phyloP scores from a whole-genome alignment of 2,797 vertebrate genomes.

The Cottoperca gobio region DNA sequence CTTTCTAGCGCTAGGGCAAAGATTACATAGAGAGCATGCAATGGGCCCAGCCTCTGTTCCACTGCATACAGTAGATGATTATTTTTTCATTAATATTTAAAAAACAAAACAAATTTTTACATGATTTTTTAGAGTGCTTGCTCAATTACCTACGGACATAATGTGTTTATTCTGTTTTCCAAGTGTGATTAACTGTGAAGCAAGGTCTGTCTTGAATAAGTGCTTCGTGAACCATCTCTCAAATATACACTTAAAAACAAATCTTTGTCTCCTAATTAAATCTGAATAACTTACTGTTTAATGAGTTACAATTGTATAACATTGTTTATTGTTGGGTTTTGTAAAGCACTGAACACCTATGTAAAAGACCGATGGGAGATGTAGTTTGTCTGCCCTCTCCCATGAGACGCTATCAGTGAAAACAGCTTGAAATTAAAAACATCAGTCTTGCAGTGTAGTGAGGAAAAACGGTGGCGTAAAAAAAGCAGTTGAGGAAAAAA shows the following conservation, averaged over 20 bases:
- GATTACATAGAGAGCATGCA: not conserved
- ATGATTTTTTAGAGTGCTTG: not conserved
- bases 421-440: conserved; percentile 22
- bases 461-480: not conserved
- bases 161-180: conserved; percentile 32
- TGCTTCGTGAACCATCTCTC: conserved; percentile 4
- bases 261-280: conserved; percentile 12
- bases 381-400: conserved; percentile 29
- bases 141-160: conserved; percentile 28
- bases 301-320: not conserved
- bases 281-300: not conserved
- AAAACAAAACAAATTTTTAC: not conserved
- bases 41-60: not conserved
- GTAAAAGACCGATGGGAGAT: conserved; percentile 15
- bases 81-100: not conserved
- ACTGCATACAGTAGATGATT: not conserved
- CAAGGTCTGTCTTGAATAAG: conserved; percentile 14
- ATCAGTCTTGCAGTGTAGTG: not conserved
- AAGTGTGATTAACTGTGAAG: conserved; percentile 36
- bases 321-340: not conserved
- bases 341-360: conserved; percentile 7
- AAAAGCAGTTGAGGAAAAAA: conserved; percentile 7
- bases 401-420: conserved; percentile 3
- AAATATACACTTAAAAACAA: conserved; percentile 14
- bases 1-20: not conserved